Evolutionary conservation across 2,797 vertebrate species (phyloP), one percentile per base, ranked within the genome.

Genomic region (Sebastes ruberrimus): DNA sequence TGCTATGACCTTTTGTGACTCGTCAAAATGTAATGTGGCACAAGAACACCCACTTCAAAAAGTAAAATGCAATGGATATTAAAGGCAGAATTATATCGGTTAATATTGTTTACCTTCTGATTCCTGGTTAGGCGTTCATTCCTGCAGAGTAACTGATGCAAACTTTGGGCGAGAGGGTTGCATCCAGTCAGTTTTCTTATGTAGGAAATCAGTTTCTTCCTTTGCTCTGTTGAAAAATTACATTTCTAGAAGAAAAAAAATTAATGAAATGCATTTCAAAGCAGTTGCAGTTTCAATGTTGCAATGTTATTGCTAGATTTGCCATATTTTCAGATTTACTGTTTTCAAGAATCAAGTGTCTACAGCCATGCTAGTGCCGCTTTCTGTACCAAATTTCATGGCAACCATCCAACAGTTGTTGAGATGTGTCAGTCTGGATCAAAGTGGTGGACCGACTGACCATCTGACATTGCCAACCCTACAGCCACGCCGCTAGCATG

Each of bases 141-240:
- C 64, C 70, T 86, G 71, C 74, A 64, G 62, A 94, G 30, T n/a
- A 94, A 32, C 69, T 93, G 92, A 76, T 87, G 65, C 82, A 95
- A 78, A 85, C 86, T 85, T 75, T 94, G 93, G n/a, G 89, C 25
- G 2, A 95, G 84, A 18, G 94, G 86, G 74, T 89, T 84, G 32
- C 93, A 94, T 71, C 85, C 91, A 53, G 85, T 93, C 65, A 94
- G 82, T 27, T 88, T 78, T 11, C 91, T 56, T 53, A 94, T 74
- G 71, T 84, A 89, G 0, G 82, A 78, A 0, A 94, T 74, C 73
- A 94, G 30, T 52, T 71, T 71, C 23, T 73, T 68, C 35, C 0
- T 0, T 7, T 33, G 1, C 3, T 56, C 3, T 62, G 14, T 0
- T 22, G 6, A 28, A 28, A 28, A 28, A 0, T 0, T 2, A 0